Base-by-base conservation (phyloP, 1,140 invertebrate species). In the Chrysoperla carnea region DNA sequence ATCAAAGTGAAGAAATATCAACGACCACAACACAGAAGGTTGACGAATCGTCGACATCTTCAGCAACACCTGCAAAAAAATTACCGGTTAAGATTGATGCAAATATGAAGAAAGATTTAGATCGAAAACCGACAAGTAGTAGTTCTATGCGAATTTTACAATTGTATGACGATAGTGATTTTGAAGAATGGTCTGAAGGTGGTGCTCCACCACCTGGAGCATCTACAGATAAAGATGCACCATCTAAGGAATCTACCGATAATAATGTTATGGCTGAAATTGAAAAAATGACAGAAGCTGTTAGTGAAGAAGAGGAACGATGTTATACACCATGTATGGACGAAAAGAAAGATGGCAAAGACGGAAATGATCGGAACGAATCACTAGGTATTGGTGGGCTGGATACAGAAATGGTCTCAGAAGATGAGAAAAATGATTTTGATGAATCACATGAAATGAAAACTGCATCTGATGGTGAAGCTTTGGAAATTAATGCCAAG, bases 371-470 rank as follows among this genome's bases (percentile, higher is more conserved):
- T 37, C 17, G 17, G 5, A 23, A 23, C 17, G 17, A 23, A 23
- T 23, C 17, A 23, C 5, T 23, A 23, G 17, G 17, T 23, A 56
- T 75, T 5, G 71, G 70, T 49, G 74, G 72, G 2, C 63, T 80
- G 29, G 76, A 76, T 47, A 80, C 76, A 0, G 78, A 82, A 60
- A 66, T 78, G 51, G 79, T 81, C 45, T 81, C 78, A 2, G 76
- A 78, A 38, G 73, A 76, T 47, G 70, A 69, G 29, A 65, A 68
- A 44, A 69, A 70, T 47, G 60, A 72, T 55, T 70, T 71, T 50
- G 68, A 68, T 27, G 67, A 71, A 46, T 59, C 61, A 28, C 68
- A 68, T 39, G 62, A 62, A 40, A 44, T 54, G 8, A 63, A 66
- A 39, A 53, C 54, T 2, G 46, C 48, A 0, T 56, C 57, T 1